These are phyloP conservation scores for Palloptera scutellata DNA, from an alignment of 2,888 invertebrate genomes.

Conservation along the genomic window DNA sequence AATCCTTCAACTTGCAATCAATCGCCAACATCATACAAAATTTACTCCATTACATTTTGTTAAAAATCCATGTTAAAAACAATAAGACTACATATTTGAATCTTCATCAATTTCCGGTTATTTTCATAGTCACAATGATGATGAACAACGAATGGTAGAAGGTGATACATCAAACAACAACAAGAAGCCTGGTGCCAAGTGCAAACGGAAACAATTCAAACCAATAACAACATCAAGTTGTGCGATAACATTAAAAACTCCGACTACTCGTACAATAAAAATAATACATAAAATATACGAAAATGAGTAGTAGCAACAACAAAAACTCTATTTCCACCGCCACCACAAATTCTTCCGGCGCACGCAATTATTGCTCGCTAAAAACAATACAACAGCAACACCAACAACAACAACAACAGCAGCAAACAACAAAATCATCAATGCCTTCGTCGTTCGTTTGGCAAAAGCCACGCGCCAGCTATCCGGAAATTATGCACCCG, in stretches of 20 bases:
- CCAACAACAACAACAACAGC: constrained; percentile 32
- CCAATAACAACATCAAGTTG: constrained; percentile 27
- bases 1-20: too few relatives aligned
- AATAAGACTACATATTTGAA: constrained; percentile 33
- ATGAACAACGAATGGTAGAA: constrained; percentile 26
- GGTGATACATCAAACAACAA: constrained; percentile 16
- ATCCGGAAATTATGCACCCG: constrained; percentile 61
- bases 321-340: constrained; percentile 27
- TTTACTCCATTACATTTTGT: not conserved
- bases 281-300: constrained; percentile 18
- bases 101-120: constrained; percentile 37
- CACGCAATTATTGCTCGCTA: constrained; percentile 29
- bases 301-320: constrained; percentile 21
- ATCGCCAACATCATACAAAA: too few relatives aligned
- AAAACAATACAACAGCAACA: constrained; percentile 32
- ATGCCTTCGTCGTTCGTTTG: constrained; percentile 26
- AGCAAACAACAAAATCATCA: constrained; percentile 30
- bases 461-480: constrained; percentile 55
- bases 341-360: constrained; percentile 26
- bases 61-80: not conserved
- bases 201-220: constrained; percentile 27
- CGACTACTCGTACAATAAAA: constrained; percentile 7
- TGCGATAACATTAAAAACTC: constrained; percentile 32
- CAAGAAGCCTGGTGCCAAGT: constrained; percentile 19
- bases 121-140: constrained; percentile 36